Conservation (phyloP, 2,113 vertebrate species). For the Labeo rohita region DNA sequence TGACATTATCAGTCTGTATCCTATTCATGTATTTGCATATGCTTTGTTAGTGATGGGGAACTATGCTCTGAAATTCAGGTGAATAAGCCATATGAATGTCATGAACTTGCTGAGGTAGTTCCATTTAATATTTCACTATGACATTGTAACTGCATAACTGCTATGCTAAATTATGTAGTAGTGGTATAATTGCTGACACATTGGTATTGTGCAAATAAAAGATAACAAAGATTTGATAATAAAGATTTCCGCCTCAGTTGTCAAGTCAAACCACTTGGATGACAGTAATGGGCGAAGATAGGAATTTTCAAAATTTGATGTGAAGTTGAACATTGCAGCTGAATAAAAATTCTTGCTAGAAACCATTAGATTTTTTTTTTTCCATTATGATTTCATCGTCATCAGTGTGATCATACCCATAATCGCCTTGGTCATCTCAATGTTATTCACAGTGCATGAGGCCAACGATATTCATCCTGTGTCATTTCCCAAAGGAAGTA, state of each 20-base stretch:
- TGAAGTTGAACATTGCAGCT: no score
- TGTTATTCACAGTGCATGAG: not conserved
- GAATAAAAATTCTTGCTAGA: no score
- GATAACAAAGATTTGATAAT: not conserved
- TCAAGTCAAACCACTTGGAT: not conserved
- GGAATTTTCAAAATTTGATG: not conserved
- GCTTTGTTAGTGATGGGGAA: not conserved
- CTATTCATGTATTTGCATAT: slow-evolving; percentile 6
- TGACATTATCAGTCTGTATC: not conserved
- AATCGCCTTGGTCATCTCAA: slow-evolving; percentile 37
- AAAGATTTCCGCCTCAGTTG: not conserved
- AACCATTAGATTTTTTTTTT: not conserved
- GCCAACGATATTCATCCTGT: slow-evolving; percentile 41
- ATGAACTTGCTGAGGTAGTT: not conserved
- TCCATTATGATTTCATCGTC: not conserved
- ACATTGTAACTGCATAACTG: not conserved
- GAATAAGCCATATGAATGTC: not conserved
- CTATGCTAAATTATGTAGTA: not conserved
- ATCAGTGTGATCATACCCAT: slow-evolving; percentile 4
- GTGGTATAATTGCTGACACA: not conserved
- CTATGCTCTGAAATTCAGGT: slow-evolving; percentile 2
- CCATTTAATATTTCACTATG: not conserved
- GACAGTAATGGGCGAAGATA: not conserved
- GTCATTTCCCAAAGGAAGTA: slow-evolving; percentile 46
- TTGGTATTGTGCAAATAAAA: not conserved